A percentile compares a stretch with the other conserved stretches of the same genome.
phyloP scores from a whole-genome alignment of 2,888 invertebrate genomes.

The Metalampra italica region DNA sequence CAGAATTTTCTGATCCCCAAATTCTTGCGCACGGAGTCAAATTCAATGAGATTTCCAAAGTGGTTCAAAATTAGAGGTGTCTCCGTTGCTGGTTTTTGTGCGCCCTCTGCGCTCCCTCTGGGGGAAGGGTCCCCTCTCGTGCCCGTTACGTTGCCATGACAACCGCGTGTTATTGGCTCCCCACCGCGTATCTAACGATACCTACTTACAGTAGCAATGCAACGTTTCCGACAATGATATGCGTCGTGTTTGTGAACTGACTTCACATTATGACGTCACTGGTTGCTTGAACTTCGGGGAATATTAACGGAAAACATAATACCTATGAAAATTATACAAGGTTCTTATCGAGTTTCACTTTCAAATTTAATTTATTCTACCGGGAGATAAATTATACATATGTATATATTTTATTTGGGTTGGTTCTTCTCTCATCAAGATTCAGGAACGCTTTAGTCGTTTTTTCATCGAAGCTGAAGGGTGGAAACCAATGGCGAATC shows the following conservation, averaged over 20 bases:
- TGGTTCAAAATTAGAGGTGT: slow-evolving; percentile 41
- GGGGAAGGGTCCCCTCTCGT: slow-evolving; percentile 53
- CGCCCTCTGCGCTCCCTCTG: slow-evolving; percentile 46
- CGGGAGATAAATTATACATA: no score
- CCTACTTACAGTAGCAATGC: slow-evolving; percentile 29
- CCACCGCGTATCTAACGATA: slow-evolving; percentile 50
- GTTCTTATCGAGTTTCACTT: no score
- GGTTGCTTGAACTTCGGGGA: not conserved
- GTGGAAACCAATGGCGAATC: not conserved
- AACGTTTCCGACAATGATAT: slow-evolving; percentile 30
- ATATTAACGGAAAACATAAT: not conserved
- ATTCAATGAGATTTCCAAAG: slow-evolving; percentile 20
- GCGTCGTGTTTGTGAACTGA: slow-evolving; percentile 7
- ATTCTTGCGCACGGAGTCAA: not conserved
- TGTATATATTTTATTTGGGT: no score
- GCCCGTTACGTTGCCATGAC: slow-evolving; percentile 56
- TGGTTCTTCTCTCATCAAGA: no score
- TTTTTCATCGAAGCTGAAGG: no score
- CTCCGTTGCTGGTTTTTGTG: slow-evolving; percentile 54
- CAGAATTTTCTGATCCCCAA: slow-evolving; percentile 29
- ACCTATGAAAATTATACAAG: no score
- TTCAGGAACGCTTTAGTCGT: no score
- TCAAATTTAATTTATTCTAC: no score
- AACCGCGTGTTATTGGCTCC: slow-evolving; percentile 71
- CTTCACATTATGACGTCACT: slow-evolving; percentile 16